A percentile compares a stretch with the other conserved stretches of the same genome.
Evolutionary conservation across 2,113 vertebrate genomes (phyloP).

Genomic region (Phasianus colchicus): DNA sequence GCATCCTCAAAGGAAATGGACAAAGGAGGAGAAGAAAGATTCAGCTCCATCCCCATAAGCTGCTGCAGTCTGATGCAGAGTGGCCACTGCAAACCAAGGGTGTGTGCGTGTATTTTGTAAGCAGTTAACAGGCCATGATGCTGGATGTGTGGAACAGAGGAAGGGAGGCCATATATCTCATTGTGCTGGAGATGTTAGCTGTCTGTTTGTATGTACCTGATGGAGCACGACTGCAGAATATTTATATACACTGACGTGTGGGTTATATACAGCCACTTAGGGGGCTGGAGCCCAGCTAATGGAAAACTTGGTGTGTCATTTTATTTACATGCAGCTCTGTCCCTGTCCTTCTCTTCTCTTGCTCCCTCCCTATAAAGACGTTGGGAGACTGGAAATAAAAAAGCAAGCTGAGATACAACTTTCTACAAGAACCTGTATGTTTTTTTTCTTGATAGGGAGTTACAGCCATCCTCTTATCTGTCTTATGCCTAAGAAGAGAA

Average conservation of each 20-base stretch:
- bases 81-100: not conserved
- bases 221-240: constrained; percentile 41
- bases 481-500: not conserved
- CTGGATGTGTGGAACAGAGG: not conserved
- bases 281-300: constrained; percentile 40
- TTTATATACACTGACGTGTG: constrained; percentile 20
- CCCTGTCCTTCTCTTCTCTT: not conserved
- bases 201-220: constrained; percentile 57
- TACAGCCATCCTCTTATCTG: not conserved
- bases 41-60: not conserved
- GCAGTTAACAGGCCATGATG: not conserved
- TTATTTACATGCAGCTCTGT: not conserved
- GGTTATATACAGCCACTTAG: constrained; percentile 18
- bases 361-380: not conserved
- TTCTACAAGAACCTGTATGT: not conserved
- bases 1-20: not conserved
- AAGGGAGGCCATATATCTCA: not conserved
- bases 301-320: not conserved
- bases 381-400: not conserved
- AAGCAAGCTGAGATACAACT: not conserved
- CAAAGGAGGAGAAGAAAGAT: not conserved
- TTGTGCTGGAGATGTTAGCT: constrained; percentile 17
- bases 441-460: not conserved
- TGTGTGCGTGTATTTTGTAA: not conserved
- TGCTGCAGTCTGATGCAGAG: not conserved